These are phyloP conservation scores for Hippotragus niger DNA, from an alignment of 2,113 vertebrate species.

Conservation along the genomic window DNA sequence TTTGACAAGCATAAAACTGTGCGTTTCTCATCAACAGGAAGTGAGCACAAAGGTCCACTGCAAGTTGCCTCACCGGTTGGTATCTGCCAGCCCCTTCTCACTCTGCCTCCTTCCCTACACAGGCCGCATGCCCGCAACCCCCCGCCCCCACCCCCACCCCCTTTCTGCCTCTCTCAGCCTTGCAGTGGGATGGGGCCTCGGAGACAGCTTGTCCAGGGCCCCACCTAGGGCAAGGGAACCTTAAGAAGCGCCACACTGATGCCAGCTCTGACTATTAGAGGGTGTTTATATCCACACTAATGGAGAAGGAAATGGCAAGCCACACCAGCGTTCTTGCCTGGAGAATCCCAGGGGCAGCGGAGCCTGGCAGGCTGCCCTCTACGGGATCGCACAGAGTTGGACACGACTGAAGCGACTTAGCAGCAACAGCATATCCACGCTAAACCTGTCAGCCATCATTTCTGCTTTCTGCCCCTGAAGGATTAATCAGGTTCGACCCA, in stretches of 20 bases:
- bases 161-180: background rate
- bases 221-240: background rate
- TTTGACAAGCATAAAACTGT: background rate
- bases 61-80: background rate
- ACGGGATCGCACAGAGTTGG: no score
- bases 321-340: no score
- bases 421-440: background rate
- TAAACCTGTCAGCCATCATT: background rate
- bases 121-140: rapidly evolving
- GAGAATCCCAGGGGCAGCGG: no score
- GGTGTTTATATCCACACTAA: background rate
- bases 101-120: background rate
- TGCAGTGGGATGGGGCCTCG: background rate
- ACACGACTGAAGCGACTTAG: no score
- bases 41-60: background rate
- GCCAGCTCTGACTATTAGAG: background rate
- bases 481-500: background rate
- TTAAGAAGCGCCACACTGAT: background rate
- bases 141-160: rapidly evolving
- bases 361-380: no score
- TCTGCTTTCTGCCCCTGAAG: background rate
- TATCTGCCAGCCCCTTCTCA: background rate
- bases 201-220: background rate
- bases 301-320: no score
- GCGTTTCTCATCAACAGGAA: background rate